Evolutionary conservation across 2,113 vertebrate genomes (phyloP).

Genomic region (Peromyscus leucopus): DNA sequence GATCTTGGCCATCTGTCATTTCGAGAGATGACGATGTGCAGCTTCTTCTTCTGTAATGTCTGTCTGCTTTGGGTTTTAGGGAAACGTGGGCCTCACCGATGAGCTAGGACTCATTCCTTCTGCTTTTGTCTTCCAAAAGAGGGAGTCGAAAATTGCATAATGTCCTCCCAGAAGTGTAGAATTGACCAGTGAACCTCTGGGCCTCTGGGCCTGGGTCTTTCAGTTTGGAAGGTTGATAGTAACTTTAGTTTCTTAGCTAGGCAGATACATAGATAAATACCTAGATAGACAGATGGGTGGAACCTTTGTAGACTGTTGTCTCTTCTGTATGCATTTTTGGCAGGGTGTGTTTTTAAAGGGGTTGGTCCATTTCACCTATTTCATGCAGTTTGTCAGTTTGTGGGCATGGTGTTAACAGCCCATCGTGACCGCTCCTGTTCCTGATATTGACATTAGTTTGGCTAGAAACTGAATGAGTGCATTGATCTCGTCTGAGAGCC

Average conservation of each 20-base stretch:
- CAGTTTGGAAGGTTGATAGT: not conserved
- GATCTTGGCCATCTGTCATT: not conserved
- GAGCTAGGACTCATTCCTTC: not conserved
- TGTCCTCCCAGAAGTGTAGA: not conserved
- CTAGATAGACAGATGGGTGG: not conserved
- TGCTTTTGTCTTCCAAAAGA: conserved; percentile 1
- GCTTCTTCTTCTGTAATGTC: not conserved
- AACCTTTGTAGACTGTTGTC: not conserved
- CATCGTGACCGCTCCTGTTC: not conserved
- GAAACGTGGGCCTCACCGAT: not conserved
- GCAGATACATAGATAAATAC: too few species aligned
- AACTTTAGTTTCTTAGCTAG: not conserved
- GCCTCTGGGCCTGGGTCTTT: not conserved
- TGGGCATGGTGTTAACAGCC: accelerated
- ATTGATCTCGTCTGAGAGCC: not conserved
- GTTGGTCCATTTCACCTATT: not conserved
- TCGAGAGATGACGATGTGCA: not conserved
- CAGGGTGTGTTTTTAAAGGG: not conserved
- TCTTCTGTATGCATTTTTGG: not conserved
- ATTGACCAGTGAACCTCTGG: not conserved
- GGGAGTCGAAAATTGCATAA: not conserved
- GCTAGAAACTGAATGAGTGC: not conserved
- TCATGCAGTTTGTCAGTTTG: too few species aligned
- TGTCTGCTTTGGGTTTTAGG: not conserved
- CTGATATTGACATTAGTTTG: not conserved